Evolutionary conservation across 2,888 invertebrate species (phyloP).

Genomic region (Aelia acuminata): DNA sequence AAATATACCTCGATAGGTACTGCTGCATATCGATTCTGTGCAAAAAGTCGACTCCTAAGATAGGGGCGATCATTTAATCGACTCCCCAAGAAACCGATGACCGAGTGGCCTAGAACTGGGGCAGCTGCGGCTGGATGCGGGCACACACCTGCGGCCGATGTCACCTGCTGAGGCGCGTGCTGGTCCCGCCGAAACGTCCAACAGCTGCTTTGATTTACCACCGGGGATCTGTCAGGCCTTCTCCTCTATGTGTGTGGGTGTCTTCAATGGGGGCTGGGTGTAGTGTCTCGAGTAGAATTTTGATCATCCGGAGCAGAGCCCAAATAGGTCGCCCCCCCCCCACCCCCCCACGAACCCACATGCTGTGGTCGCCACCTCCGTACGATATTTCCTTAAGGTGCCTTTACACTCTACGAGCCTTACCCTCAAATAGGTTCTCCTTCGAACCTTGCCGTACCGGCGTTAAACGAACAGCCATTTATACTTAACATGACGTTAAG

Average conservation of each 20-base stretch:
- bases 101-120: neutral
- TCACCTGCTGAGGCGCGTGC: slow-evolving; percentile 27
- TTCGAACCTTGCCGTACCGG: too few relatives aligned
- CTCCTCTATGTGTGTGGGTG: neutral
- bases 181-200: neutral
- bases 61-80: slow-evolving; percentile 1
- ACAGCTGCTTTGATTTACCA: slow-evolving; percentile 5
- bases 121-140: neutral
- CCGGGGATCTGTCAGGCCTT: neutral
- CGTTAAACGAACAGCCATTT: too few relatives aligned
- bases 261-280: neutral
- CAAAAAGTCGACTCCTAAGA: neutral
- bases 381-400: too few relatives aligned
- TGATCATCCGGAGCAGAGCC: too few relatives aligned
- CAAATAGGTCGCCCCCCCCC: too few relatives aligned
- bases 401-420: too few relatives aligned
- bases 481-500: too few relatives aligned
- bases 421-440: too few relatives aligned
- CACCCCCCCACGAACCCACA: too few relatives aligned
- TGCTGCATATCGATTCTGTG: neutral
- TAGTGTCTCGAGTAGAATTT: too few relatives aligned
- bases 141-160: neutral
- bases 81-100: neutral
- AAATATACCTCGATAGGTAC: too few relatives aligned
- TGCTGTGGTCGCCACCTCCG: too few relatives aligned